A percentile compares a stretch with the other conserved stretches of the same genome.
Evolutionary conservation across 2,888 invertebrate species (phyloP).

Genomic region (Enoplolaimus lenunculus): DNA sequence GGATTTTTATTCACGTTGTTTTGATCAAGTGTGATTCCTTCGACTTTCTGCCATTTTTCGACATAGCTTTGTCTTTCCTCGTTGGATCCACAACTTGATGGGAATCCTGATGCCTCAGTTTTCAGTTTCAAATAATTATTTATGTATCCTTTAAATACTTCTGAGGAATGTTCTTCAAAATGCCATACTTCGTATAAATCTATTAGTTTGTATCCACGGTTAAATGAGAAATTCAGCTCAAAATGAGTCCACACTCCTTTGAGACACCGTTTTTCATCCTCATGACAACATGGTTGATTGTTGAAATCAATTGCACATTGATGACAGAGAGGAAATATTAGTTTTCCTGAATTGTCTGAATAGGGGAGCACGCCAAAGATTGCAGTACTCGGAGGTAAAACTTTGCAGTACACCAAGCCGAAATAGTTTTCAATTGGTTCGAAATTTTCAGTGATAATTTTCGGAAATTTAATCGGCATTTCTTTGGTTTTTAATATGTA

Average conservation of each 20-base stretch:
- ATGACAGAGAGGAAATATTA: neutral
- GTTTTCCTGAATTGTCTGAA: neutral
- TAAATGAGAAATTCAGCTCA: neutral
- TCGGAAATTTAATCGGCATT: neutral
- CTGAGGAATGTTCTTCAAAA: neutral
- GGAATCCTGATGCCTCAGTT: too few relatives aligned
- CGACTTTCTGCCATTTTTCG: neutral
- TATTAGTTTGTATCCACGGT: neutral
- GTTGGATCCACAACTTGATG: neutral
- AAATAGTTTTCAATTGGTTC: neutral
- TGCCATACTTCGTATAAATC: too few relatives aligned
- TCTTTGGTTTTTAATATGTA: too few relatives aligned
- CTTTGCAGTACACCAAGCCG: neutral
- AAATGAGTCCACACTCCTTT: too few relatives aligned
- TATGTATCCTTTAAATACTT: neutral
- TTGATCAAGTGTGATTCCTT: too few relatives aligned
- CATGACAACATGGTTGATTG: neutral
- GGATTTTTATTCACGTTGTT: neutral
- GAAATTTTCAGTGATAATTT: neutral
- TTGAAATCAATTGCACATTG: neutral
- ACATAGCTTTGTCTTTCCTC: neutral
- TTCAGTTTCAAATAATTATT: neutral
- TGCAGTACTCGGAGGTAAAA: too few relatives aligned
- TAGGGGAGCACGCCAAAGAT: neutral
- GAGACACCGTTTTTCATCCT: neutral